phyloP scores from a whole-genome alignment of 2,797 vertebrate genomes.

The Spea hammondii region DNA sequence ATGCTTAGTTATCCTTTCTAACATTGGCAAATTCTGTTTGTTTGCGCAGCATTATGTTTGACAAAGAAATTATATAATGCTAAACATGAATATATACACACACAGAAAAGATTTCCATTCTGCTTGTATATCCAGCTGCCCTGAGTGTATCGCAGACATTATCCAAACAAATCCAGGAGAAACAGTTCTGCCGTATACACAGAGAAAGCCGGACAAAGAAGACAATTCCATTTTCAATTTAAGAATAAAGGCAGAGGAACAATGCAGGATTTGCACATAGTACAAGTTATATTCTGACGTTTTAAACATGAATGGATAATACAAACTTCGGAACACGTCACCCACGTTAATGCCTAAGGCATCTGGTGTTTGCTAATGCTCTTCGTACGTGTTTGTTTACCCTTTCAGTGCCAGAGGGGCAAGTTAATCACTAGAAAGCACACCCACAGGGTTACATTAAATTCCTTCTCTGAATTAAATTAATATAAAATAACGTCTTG shows the following conservation, averaged over 20 bases:
- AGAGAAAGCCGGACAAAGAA: constrained; percentile 9
- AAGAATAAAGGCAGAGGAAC: constrained; percentile 10
- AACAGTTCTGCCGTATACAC: constrained; percentile 1
- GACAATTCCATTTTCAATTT: constrained; percentile 5
- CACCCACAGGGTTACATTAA: too few species aligned
- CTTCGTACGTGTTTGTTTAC: not conserved
- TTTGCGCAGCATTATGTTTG: constrained; percentile 26
- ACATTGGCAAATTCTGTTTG: not conserved
- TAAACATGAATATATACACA: not conserved
- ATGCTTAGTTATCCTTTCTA: not conserved
- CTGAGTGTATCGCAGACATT: not conserved
- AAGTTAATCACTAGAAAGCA: too few species aligned
- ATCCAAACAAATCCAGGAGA: not conserved
- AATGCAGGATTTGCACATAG: not conserved
- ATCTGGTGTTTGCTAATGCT: not conserved
- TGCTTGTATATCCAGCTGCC: constrained; percentile 39
- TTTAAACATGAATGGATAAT: not conserved
- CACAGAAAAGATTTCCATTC: not conserved
- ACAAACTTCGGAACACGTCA: not conserved
- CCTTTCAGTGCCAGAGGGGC: too few species aligned
- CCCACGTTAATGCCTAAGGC: not conserved
- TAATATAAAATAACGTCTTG: too few species aligned
- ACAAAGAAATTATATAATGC: constrained; percentile 11
- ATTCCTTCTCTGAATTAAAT: too few species aligned
- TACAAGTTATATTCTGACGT: not conserved